phyloP scores from a whole-genome alignment of 2,797 vertebrate genomes.

The Gastrophryne carolinensis region DNA sequence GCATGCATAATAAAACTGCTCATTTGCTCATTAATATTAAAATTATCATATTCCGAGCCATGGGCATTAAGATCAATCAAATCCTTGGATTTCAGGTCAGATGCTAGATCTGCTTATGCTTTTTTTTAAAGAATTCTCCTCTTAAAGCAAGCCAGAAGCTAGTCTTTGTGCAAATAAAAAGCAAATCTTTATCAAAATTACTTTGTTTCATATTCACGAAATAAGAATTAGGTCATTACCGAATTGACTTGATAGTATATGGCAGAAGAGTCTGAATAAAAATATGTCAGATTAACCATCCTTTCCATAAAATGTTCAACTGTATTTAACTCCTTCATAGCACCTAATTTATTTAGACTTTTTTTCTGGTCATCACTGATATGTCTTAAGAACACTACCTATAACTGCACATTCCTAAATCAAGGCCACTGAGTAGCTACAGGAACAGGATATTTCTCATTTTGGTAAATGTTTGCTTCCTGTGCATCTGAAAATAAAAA shows the following conservation, averaged over 20 bases:
- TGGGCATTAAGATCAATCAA: constrained; percentile 99
- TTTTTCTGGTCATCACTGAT: not conserved
- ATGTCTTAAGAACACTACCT: not conserved
- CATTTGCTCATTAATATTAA: constrained; percentile 99
- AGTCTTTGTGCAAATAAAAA: constrained; percentile 80
- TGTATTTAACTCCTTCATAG: constrained; percentile 36
- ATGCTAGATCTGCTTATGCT: constrained; percentile 98
- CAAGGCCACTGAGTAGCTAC: too few species aligned
- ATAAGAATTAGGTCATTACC: constrained; percentile 79
- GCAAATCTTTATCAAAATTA: constrained; percentile 82
- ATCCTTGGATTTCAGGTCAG: constrained; percentile 99
- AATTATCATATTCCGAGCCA: constrained; percentile 99
- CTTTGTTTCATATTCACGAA: constrained; percentile 79
- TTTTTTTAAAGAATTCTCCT: constrained; percentile 74
- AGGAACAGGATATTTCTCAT: not conserved
- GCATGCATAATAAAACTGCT: constrained; percentile 99
- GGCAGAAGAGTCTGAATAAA: constrained; percentile 55
- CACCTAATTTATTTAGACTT: not conserved
- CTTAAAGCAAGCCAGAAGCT: constrained; percentile 81
- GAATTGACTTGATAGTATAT: constrained; percentile 69
- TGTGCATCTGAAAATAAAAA: not conserved
- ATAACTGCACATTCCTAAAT: not conserved
- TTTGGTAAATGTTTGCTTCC: not conserved
- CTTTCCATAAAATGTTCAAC: constrained; percentile 39
- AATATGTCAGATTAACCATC: constrained; percentile 67